These are phyloP conservation scores for Pogonocichla stellata DNA, from an alignment of 2,113 vertebrate species.

Conservation along the genomic window DNA sequence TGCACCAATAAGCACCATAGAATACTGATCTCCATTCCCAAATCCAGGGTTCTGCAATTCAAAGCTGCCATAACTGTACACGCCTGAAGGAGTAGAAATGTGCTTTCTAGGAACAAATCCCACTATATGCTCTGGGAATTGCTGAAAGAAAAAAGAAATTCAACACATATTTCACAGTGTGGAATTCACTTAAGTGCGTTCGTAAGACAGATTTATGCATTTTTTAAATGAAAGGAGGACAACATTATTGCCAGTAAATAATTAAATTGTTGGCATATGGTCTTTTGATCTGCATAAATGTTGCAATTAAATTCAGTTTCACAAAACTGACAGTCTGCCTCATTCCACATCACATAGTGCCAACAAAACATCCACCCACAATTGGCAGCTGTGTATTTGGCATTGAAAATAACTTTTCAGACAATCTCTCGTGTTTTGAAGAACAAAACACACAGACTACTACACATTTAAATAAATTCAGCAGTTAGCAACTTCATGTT, in stretches of 20 bases:
- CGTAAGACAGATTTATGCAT: neutral
- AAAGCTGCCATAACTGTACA: slow-evolving; percentile 91
- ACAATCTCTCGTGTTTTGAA: neutral
- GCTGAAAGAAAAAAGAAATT: slow-evolving; percentile 72
- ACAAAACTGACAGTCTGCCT: neutral
- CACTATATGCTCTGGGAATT: slow-evolving; percentile 94
- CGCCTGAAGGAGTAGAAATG: slow-evolving; percentile 79
- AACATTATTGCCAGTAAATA: neutral
- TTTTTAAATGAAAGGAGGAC: neutral
- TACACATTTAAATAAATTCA: neutral
- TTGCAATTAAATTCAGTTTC: neutral
- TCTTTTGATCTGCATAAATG: neutral
- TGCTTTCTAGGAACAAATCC: slow-evolving; percentile 97
- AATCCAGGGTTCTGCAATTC: slow-evolving; percentile 84
- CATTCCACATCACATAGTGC: neutral
- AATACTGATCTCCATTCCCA: slow-evolving; percentile 88
- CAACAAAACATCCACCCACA: neutral
- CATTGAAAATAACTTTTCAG: neutral
- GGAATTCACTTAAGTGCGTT: neutral
- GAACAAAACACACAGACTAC: neutral
- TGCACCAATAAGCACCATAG: slow-evolving; percentile 92
- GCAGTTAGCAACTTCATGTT: neutral
- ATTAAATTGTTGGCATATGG: neutral
- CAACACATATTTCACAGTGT: neutral
- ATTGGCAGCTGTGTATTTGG: neutral